Evolutionary conservation across 2,797 vertebrate species (phyloP), one percentile per base, ranked within the genome.

Genomic region (Epinephelus coioides): DNA sequence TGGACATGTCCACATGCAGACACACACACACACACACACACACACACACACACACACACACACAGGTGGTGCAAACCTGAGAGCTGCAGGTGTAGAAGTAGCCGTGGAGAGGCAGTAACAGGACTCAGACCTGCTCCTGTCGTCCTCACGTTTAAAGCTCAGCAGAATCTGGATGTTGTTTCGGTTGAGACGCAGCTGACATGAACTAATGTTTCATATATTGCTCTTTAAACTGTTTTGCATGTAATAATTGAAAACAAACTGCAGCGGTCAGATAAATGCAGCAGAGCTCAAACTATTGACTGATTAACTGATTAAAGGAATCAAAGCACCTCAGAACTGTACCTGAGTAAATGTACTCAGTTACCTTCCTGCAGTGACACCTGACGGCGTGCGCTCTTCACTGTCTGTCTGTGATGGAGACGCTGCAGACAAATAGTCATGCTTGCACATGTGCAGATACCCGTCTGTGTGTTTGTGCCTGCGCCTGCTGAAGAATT

Each of bases 401-500:
- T 55, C 4, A 25, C 21, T 23, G 9, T 55, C 25, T 60, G 14
- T 47, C 3, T 43, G 40, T 43, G n/a, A 34, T 34, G 34, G 34
- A 44, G 38, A 23, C 25, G 50, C 44, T 5, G 34, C 30, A 71
- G 65, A 43, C 50, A 68, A 44, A 60, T 6, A 21, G 54, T 71
- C 43, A 53, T 15, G 6, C 81, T 69, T 44, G 46, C 55, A 44
- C 78, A 84, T 66, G 46, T 80, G 64, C 73, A 59, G 13, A 63
- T 47, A n/a, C 71, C 5, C 13, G 7, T 50, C 27, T 69, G 43
- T 49, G 18, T 23, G n/a, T 44, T 21, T 17, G 13, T 54, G 9
- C 63, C 44, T n/a, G 54, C 3, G 56, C 55, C 59, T 56, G 70
- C 38, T 14, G 70, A 76, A 77, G 74, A 84, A 81, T 84, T 79